These are phyloP conservation scores for Amphimallon solstitiale DNA, from an alignment of 2,888 invertebrate species.

Conservation along the genomic window DNA sequence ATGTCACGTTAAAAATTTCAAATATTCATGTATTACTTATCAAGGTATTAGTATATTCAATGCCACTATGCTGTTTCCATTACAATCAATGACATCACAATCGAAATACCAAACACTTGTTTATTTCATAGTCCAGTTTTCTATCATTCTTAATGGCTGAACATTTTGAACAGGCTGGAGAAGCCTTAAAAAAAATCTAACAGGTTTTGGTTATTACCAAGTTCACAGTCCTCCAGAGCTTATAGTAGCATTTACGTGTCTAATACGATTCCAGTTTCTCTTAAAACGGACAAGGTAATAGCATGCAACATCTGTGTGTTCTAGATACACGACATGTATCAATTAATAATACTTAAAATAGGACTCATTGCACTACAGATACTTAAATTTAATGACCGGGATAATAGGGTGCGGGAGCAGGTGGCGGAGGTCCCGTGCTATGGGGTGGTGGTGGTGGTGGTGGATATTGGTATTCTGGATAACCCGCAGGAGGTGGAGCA, in stretches of 20 bases:
- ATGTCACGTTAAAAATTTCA: conserved; percentile 34
- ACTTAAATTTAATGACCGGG: conserved; percentile 38
- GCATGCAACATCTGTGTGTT: conserved; percentile 29
- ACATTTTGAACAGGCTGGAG: too few species aligned
- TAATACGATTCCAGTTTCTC: conserved; percentile 1
- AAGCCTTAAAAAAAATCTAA: too few species aligned
- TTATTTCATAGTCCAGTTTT: too few species aligned
- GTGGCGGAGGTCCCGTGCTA: conserved; percentile 35
- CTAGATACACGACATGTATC: conserved; percentile 7
- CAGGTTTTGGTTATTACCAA: too few species aligned
- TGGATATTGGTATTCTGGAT: conserved; percentile 57
- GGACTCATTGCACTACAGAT: conserved; percentile 38
- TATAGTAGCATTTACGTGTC: not conserved
- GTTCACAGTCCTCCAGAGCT: too few species aligned
- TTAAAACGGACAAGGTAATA: conserved; percentile 32
- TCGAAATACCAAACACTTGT: too few species aligned
- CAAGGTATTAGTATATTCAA: not conserved
- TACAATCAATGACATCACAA: too few species aligned
- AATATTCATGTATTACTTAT: not conserved
- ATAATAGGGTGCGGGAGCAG: conserved; percentile 42
- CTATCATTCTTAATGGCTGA: too few species aligned
- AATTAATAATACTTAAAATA: conserved; percentile 36
- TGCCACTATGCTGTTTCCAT: not conserved
- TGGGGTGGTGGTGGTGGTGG: conserved; percentile 41
- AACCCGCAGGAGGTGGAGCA: conserved; percentile 48